A percentile compares a stretch with the other conserved stretches of the same genome.
These are phyloP conservation scores for Actinemys pallida DNA, from an alignment of 2,113 vertebrate genomes.

Conservation along the genomic window DNA sequence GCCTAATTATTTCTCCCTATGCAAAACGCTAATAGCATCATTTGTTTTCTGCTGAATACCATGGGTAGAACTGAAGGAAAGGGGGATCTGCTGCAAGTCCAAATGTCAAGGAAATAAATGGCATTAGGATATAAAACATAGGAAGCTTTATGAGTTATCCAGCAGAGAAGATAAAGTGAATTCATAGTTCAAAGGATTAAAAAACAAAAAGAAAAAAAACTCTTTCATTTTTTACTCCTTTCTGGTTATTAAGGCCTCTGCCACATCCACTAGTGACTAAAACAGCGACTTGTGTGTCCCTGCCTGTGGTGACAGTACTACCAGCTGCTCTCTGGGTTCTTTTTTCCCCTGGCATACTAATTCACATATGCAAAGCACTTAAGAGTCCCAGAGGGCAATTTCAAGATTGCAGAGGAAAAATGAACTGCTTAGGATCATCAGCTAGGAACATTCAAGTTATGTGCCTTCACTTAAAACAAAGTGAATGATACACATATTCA, in stretches of 20 bases:
- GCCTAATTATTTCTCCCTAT: constrained; percentile 35
- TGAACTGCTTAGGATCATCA: constrained; percentile 4
- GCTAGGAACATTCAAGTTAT: not conserved
- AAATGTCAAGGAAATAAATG: constrained; percentile 47
- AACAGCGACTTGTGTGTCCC: constrained; percentile 37
- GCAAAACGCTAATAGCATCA: constrained; percentile 46
- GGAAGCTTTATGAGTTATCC: not conserved
- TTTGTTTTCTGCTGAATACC: constrained; percentile 53
- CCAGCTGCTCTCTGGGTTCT: constrained; percentile 33
- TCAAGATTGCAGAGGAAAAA: constrained; percentile 43
- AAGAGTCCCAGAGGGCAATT: constrained; percentile 46
- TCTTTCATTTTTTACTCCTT: not conserved
- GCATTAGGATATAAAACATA: not conserved
- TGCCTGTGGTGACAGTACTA: constrained; percentile 28
- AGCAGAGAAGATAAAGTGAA: not conserved
- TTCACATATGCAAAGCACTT: constrained; percentile 38
- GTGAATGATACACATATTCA: not conserved
- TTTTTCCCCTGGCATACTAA: constrained; percentile 64
- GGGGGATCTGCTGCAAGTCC: constrained; percentile 32
- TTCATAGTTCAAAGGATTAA: constrained; percentile 10
- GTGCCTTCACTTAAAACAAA: constrained; percentile 7
- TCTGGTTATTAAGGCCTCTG: constrained; percentile 35
- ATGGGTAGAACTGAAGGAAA: constrained; percentile 39
- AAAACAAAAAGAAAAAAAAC: not conserved
- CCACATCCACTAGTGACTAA: constrained; percentile 32